Evolutionary conservation across 2,888 invertebrate species (phyloP).

Genomic region (Dinocampus coccinellae): DNA sequence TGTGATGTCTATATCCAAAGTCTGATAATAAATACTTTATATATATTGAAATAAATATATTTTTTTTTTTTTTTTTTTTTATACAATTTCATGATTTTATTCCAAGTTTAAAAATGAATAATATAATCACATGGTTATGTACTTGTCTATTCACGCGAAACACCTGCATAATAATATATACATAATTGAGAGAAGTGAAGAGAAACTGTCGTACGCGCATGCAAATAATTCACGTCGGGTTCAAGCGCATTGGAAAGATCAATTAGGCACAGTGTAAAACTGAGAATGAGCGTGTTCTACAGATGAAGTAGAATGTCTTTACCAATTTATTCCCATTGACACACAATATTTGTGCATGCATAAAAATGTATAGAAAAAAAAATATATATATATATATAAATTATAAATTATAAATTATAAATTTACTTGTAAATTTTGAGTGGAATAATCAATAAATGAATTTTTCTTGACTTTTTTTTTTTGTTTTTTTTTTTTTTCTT

Average conservation of each 20-base stretch:
- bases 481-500: too few species aligned
- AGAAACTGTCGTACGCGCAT: conserved; percentile 43
- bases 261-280: conserved; percentile 37
- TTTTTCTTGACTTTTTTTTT: too few species aligned
- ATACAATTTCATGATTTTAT: not conserved
- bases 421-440: not conserved
- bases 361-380: not conserved
- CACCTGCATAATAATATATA: conserved; percentile 14
- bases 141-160: conserved; percentile 18
- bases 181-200: not conserved
- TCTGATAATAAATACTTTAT: conserved; percentile 47
- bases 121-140: conserved; percentile 2
- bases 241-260: conserved; percentile 66
- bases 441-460: not conserved
- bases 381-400: not conserved
- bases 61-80: not conserved
- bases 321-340: conserved; percentile 1
- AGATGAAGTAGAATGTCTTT: conserved; percentile 18
- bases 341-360: not conserved
- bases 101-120: conserved; percentile 8
- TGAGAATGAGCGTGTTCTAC: not conserved
- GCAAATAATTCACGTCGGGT: conserved; percentile 65
- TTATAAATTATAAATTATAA: too few species aligned
- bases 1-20: conserved; percentile 38
- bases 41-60: conserved; percentile 34